A percentile compares a stretch with the other conserved stretches of the same genome.
Evolutionary conservation across 2,797 vertebrate genomes (phyloP).

Genomic region (Amblyopsis hoosieri): DNA sequence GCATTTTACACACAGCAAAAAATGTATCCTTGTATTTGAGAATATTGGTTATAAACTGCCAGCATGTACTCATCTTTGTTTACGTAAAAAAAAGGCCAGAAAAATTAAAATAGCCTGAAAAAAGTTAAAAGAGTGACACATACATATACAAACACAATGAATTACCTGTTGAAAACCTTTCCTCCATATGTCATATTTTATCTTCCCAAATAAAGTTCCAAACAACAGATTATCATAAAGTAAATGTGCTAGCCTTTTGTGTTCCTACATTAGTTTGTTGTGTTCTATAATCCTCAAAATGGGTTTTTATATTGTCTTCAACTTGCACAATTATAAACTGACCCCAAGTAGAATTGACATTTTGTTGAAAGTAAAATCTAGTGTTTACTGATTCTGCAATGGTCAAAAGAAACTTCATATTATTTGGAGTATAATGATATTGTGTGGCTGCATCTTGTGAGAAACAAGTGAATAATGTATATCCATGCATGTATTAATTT

Average conservation of each 20-base stretch:
- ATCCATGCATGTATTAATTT: constrained; percentile 74
- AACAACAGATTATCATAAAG: neutral
- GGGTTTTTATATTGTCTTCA: constrained; percentile 70
- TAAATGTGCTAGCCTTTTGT: neutral
- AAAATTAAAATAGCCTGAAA: too few relatives aligned
- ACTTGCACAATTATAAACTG: constrained; percentile 77
- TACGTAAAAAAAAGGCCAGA: too few relatives aligned
- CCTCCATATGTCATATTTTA: constrained; percentile 8
- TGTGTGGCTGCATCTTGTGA: constrained; percentile 46
- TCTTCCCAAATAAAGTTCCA: constrained; percentile 4
- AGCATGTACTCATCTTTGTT: too few relatives aligned
- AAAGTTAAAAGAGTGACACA: too few relatives aligned
- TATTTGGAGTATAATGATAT: constrained; percentile 81
- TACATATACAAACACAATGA: neutral
- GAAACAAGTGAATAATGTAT: constrained; percentile 75
- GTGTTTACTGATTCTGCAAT: constrained; percentile 68
- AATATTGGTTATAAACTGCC: too few relatives aligned
- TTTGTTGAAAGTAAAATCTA: constrained; percentile 74
- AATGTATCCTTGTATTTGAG: too few relatives aligned
- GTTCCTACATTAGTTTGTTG: constrained; percentile 15
- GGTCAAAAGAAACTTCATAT: constrained; percentile 68
- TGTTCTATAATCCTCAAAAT: constrained; percentile 35
- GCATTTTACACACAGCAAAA: too few relatives aligned
- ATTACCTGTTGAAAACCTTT: constrained; percentile 48
- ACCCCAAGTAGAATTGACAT: constrained; percentile 74